Evolutionary conservation across 1,140 invertebrate species (phyloP).

Genomic region (Monomorium pharaonis): DNA sequence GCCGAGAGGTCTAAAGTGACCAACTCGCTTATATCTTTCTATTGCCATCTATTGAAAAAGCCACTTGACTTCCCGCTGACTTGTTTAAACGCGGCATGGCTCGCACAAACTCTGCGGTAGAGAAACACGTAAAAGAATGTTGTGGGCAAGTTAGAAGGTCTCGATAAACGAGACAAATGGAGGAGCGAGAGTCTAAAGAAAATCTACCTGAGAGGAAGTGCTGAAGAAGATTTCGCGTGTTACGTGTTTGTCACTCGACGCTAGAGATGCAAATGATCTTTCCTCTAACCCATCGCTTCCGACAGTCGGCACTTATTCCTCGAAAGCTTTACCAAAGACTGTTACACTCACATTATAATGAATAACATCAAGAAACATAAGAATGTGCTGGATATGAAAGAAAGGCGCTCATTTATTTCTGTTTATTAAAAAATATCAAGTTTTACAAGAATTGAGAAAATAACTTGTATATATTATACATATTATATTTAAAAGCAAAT

Average conservation of each 20-base stretch:
- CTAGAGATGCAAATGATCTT: slow-evolving; percentile 17
- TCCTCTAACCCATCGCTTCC: slow-evolving; percentile 17
- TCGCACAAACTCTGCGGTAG: background rate
- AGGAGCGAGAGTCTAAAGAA: background rate
- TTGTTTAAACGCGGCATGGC: slow-evolving; percentile 28
- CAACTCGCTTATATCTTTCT: background rate
- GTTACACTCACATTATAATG: background rate
- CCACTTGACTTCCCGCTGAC: slow-evolving; percentile 17
- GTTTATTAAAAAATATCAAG: background rate
- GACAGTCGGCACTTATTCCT: background rate
- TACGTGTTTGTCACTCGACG: slow-evolving; percentile 41
- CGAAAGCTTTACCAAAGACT: slow-evolving; percentile 1
- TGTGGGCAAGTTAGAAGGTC: slow-evolving; percentile 15
- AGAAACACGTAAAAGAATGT: slow-evolving; percentile 10
- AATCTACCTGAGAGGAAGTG: slow-evolving; percentile 19
- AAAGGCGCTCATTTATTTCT: no score
- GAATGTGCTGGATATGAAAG: background rate
- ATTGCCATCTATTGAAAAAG: slow-evolving; percentile 35
- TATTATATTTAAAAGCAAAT: background rate
- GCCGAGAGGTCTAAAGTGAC: background rate
- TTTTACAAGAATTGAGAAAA: background rate
- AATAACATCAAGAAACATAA: background rate
- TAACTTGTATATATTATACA: background rate
- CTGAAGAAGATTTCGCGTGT: slow-evolving; percentile 31
- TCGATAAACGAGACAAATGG: slow-evolving; percentile 21